Conservation (phyloP, 92 coral and sea anemone species). For the Isaurus tuberculatus region DNA sequence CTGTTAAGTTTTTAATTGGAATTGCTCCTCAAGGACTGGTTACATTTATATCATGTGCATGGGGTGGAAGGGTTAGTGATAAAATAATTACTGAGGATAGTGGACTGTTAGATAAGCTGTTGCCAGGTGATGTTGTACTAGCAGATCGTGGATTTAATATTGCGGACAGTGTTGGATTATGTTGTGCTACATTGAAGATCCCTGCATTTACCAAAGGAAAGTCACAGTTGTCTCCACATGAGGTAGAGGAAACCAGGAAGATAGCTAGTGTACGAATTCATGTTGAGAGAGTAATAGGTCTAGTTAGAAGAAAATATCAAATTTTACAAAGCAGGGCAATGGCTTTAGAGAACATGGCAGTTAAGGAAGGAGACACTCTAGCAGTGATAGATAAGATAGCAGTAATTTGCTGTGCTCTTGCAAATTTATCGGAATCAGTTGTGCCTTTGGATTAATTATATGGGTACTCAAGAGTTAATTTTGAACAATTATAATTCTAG, state of each 20-base stretch:
- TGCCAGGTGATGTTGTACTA: constrained; percentile 11
- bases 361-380: constrained; percentile 3
- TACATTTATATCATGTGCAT: constrained; percentile 58
- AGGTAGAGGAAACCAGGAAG: constrained; percentile 4
- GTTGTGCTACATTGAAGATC: constrained; percentile 1
- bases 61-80: constrained; percentile 68
- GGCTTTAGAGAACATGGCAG: constrained; percentile 4
- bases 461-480: neutral
- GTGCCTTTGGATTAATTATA: constrained; percentile 2
- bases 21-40: constrained; percentile 65
- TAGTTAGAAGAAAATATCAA: neutral
- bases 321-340: neutral
- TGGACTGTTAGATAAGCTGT: constrained; percentile 47
- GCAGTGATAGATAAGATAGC: constrained; percentile 1
- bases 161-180: constrained; percentile 1
- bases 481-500: neutral
- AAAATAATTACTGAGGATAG: constrained; percentile 61
- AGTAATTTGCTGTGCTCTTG: constrained; percentile 1
- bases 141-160: constrained; percentile 2
- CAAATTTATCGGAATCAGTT: neutral
- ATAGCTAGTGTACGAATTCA: constrained; percentile 6
- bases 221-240: constrained; percentile 11
- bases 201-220: constrained; percentile 7
- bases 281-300: neutral
- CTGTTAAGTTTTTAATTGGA: constrained; percentile 64